Evolutionary conservation across 2,113 vertebrate species (phyloP).

Genomic region (Zosterops pallidus): DNA sequence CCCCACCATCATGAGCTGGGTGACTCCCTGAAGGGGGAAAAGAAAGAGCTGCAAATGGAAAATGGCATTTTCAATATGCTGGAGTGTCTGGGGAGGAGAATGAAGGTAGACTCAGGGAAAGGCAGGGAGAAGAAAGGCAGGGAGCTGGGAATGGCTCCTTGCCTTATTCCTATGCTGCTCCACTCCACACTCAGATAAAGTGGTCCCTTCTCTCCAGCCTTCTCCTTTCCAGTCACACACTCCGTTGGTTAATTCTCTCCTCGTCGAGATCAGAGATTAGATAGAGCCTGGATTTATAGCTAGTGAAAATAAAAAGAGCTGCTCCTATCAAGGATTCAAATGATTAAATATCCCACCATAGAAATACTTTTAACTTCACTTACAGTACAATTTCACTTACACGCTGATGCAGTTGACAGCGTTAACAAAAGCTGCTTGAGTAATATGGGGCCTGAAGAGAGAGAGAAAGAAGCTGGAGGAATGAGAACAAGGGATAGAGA

Average conservation of each 20-base stretch:
- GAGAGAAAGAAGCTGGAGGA: constrained; percentile 1
- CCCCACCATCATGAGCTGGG: too few species aligned
- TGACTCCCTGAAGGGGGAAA: too few species aligned
- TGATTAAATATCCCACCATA: constrained; percentile 75
- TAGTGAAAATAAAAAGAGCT: constrained; percentile 70
- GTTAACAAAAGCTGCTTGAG: constrained; percentile 63
- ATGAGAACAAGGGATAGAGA: constrained; percentile 12
- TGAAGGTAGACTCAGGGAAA: neutral
- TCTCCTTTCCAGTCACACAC: constrained; percentile 71
- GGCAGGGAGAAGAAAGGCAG: constrained; percentile 3
- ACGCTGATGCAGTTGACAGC: constrained; percentile 52
- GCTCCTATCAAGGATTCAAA: constrained; percentile 74
- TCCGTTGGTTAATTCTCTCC: constrained; percentile 69
- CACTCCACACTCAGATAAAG: constrained; percentile 53
- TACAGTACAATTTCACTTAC: constrained; percentile 72
- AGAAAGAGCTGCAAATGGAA: neutral
- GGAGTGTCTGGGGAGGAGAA: neutral
- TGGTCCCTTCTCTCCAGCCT: constrained; percentile 52
- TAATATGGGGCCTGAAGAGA: constrained; percentile 55
- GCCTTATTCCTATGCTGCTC: constrained; percentile 61
- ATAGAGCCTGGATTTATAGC: constrained; percentile 74
- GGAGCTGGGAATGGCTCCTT: neutral
- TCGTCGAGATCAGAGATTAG: constrained; percentile 73
- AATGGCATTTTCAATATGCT: constrained; percentile 30
- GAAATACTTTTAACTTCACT: constrained; percentile 75